Evolutionary conservation across 2,797 vertebrate species (phyloP), one percentile per base, ranked within the genome.

Genomic region (Morus bassanus): DNA sequence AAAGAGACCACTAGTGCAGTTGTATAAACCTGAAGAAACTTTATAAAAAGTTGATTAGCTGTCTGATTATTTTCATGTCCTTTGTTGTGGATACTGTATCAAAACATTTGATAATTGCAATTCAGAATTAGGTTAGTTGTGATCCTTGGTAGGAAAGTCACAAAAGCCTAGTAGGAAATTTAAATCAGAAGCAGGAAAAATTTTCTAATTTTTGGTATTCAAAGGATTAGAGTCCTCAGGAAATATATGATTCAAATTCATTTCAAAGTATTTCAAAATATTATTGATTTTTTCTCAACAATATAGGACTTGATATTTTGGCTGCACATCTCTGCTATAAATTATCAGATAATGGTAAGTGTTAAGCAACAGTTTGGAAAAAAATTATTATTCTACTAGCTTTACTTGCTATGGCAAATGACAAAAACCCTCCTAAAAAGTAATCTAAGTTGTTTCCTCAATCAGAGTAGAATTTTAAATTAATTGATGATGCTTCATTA

Each of bases 1-100:
- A 39, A 56, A 10, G 69, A 74, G 0, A n/a, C 4, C 1, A 43
- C 8, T 22, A 22, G 2, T 28, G 5, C 1, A 25, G 8, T 45
- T 82, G 3, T 18, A 70, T n/a, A 84, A 86, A 56, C 4, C 4
- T 53, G 30, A n/a, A 83, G 17, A 54, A 75, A 10, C 6, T 33
- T 25, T 57, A 60, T 0, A 3, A 37, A 57, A 77, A 30, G 6
- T 33, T 79, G 0, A n/a, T 85, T 54, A 57, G 2, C 21, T 57
- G 1, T 78, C 22, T 83, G 18, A 31, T 56, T 3, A 43, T 46
- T 82, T 74, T 60, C 7, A 1, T 35, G 50, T 33, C 9, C 1
- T 68, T 91, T 56, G 1, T 27, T 67, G 9, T 48, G 17, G 15
- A 39, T 67, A 59, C 3, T 28, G 10, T 48, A 59, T 48, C 7